Evolutionary conservation across 2,113 vertebrate species (phyloP).

Genomic region (Leptocoma aspasia): DNA sequence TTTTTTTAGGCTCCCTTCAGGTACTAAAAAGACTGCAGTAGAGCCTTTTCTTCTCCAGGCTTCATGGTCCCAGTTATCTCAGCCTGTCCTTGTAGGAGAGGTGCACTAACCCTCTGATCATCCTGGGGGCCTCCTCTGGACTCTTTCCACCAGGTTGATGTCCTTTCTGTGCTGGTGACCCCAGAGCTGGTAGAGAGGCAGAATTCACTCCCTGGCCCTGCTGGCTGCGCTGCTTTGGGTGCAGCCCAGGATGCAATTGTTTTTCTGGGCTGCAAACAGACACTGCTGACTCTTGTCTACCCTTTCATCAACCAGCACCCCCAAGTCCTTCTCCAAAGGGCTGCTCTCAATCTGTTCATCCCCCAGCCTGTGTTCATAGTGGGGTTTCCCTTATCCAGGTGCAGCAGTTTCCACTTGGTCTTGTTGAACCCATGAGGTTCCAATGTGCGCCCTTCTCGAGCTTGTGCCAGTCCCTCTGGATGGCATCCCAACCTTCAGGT

Average conservation of each 20-base stretch:
- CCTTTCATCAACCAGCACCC: background rate
- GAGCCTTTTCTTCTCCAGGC: background rate
- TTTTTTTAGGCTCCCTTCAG: background rate
- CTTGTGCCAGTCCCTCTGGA: accelerated
- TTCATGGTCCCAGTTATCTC: background rate
- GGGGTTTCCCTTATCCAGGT: background rate
- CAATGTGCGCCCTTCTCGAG: background rate
- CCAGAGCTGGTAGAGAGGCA: background rate
- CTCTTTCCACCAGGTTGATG: background rate
- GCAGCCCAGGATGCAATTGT: background rate
- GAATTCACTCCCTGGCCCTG: background rate
- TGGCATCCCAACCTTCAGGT: background rate
- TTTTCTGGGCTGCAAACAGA: background rate
- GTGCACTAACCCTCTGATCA: background rate
- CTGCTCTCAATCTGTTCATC: background rate
- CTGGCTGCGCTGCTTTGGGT: background rate
- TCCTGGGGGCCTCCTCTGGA: too few species aligned
- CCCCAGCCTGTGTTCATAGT: background rate
- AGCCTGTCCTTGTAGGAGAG: background rate
- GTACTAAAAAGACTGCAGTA: background rate
- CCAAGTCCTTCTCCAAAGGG: background rate
- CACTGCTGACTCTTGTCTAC: background rate
- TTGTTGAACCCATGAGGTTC: background rate
- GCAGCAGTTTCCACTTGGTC: background rate
- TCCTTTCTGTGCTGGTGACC: background rate